Evolutionary conservation across 2,797 vertebrate species (phyloP).

Genomic region (Anguilla megastoma): DNA sequence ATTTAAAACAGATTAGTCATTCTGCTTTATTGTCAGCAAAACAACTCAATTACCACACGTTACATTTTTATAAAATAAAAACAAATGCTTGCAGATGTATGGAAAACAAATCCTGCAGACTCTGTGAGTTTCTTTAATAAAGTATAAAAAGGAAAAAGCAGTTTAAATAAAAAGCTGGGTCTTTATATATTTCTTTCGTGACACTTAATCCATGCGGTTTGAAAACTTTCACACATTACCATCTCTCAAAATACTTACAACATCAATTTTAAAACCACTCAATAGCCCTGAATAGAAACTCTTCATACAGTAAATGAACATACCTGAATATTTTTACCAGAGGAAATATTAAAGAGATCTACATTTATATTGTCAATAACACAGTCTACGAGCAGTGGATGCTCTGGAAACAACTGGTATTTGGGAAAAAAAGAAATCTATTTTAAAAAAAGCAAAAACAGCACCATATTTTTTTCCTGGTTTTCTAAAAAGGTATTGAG

Average conservation of each 20-base stretch:
- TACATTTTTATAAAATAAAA: constrained; percentile 34
- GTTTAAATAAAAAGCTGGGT: constrained; percentile 15
- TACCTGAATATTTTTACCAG: constrained; percentile 18
- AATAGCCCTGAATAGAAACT: constrained; percentile 14
- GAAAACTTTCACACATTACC: constrained; percentile 5
- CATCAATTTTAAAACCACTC: constrained; percentile 11
- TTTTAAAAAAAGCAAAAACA: neutral
- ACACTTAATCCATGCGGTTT: constrained; percentile 16
- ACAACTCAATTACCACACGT: constrained; percentile 45
- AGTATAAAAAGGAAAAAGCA: constrained; percentile 22
- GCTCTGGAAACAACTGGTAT: constrained; percentile 2
- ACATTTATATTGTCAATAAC: neutral
- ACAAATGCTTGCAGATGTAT: constrained; percentile 37
- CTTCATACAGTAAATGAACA: constrained; percentile 3
- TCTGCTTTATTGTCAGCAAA: constrained; percentile 53
- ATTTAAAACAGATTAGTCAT: constrained; percentile 31
- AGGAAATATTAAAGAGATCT: constrained; percentile 16
- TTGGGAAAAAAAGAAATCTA: neutral
- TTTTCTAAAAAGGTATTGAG: constrained; percentile 13
- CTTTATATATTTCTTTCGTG: constrained; percentile 9
- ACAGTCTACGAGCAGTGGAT: neutral
- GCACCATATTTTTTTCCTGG: constrained; percentile 26
- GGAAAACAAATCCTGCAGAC: constrained; percentile 8
- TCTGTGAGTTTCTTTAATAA: constrained; percentile 1
- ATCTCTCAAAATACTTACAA: constrained; percentile 13